A percentile compares a stretch with the other conserved stretches of the same genome.
phyloP scores from a whole-genome alignment of 1,140 invertebrate species.

The Gerris buenoi region DNA sequence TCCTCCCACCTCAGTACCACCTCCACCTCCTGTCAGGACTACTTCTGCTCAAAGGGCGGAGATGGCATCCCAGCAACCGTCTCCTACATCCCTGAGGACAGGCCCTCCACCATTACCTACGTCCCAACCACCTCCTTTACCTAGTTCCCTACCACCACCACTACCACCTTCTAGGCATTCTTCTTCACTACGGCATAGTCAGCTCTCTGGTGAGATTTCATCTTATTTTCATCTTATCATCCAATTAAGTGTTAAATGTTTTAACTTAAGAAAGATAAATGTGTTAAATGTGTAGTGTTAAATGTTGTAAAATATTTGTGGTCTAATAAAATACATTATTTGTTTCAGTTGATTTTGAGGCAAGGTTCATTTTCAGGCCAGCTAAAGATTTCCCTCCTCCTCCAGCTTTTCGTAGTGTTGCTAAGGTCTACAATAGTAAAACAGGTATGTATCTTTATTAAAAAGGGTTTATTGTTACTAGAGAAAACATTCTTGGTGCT shows the following conservation, averaged over 20 bases:
- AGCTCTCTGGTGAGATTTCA: not conserved
- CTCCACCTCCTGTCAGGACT: slow-evolving; percentile 7
- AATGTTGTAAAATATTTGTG: too few species aligned
- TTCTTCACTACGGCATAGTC: not conserved
- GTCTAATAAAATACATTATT: too few species aligned
- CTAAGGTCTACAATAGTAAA: slow-evolving; percentile 40
- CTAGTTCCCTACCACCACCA: not conserved
- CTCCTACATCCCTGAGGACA: not conserved
- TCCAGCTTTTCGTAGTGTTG: slow-evolving; percentile 32
- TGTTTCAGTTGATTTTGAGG: slow-evolving; percentile 32
- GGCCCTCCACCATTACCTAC: not conserved
- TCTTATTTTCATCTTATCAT: too few species aligned
- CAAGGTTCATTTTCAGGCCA: slow-evolving; percentile 35
- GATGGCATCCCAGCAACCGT: not conserved
- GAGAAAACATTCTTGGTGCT: not conserved
- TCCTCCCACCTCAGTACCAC: slow-evolving; percentile 10
- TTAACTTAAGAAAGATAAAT: too few species aligned
- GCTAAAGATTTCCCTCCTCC: slow-evolving; percentile 35
- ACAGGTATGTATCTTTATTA: too few species aligned
- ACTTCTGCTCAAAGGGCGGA: not conserved
- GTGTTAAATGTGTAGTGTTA: too few species aligned
- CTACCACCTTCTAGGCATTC: not conserved
- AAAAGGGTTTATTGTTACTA: not conserved
- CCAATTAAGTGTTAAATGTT: too few species aligned
- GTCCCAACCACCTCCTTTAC: not conserved